Base-by-base conservation (phyloP, 2,797 vertebrate species). In the Anguilla obscura region DNA sequence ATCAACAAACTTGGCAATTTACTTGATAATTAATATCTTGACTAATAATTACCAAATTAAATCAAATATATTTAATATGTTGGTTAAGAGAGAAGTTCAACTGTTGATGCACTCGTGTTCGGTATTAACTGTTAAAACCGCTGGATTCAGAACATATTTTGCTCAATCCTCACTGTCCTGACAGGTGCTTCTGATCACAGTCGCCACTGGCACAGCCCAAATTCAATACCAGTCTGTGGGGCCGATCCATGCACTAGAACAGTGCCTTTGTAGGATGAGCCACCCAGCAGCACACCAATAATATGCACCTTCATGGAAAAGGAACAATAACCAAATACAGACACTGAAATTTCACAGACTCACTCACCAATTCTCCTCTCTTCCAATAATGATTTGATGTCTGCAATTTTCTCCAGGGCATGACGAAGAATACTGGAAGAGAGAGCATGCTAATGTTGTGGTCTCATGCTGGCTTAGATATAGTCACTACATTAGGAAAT, bases 311-410 rank as follows among this genome's bases (percentile, higher is more conserved):
- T 45, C 6, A 21, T 80, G 71, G 40, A 76, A 76, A 4, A 48
- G 48, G 2, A 76, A 76, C 24, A 69, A 69, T 69, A 8, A 27
- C 54, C 52, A 66, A 14, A 36, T 33, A 56, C 48, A 66, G 4
- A 76, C 24, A 84, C 30, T 45, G 14, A 56, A 82, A 21, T 18
- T 52, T 90, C 24, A 83, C 24, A 33, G 56, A 86, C 50, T 84
- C 50, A 95, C 96, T 90, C 88, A 98, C 98, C 98, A 52, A 98
- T 98, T 50, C 97, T 94, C 85, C 97, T 93, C 93, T 98, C 97
- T 92, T 98, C 98, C 94, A 98, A 89, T 48, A 98, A 87, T 14
- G 97, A 97, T 92, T 98, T 98, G 93, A 98, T 98, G 90, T 98
- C 98, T 0, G 97, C 97, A 0, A 98, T 98, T 89, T 98, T 98